Evolutionary conservation across 2,113 vertebrate genomes (phyloP).

Genomic region (Hassar affinis): DNA sequence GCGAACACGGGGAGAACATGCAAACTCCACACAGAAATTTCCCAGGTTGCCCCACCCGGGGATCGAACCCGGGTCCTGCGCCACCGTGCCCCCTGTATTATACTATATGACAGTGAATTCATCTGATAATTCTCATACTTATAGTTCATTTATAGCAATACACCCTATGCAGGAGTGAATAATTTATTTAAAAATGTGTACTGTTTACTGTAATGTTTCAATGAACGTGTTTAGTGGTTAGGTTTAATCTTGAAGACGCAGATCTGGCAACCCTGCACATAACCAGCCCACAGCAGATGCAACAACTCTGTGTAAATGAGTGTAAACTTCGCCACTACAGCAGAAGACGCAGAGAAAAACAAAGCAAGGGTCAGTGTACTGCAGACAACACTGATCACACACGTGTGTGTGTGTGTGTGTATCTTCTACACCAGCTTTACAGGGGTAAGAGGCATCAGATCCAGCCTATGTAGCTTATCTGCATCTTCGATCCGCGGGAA

Average conservation of each 20-base stretch:
- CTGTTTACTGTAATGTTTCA: not conserved
- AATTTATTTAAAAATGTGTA: not conserved
- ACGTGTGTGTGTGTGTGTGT: not conserved
- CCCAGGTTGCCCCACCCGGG: too few relatives aligned
- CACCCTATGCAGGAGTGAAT: not conserved
- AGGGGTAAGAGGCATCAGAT: not conserved
- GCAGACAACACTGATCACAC: not conserved
- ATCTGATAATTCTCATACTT: not conserved
- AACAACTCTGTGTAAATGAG: not conserved
- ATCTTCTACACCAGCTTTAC: not conserved
- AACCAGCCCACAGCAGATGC: not conserved
- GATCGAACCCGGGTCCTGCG: too few relatives aligned
- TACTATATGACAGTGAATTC: too few relatives aligned
- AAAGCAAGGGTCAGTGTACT: constrained; percentile 30
- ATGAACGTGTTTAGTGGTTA: not conserved
- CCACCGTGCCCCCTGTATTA: too few relatives aligned
- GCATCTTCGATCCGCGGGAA: not conserved
- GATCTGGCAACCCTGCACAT: not conserved
- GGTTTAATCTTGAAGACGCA: too few relatives aligned
- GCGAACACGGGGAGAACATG: too few relatives aligned
- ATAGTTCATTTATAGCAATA: not conserved
- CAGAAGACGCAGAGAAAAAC: not conserved
- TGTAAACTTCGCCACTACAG: not conserved
- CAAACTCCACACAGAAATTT: too few relatives aligned
- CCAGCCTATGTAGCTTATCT: not conserved